Percentiles rank a stretch among this genome's conserved stretches.
Evolutionary conservation across 2,888 invertebrate genomes (phyloP).

Genomic region (Amorpha juglandis): DNA sequence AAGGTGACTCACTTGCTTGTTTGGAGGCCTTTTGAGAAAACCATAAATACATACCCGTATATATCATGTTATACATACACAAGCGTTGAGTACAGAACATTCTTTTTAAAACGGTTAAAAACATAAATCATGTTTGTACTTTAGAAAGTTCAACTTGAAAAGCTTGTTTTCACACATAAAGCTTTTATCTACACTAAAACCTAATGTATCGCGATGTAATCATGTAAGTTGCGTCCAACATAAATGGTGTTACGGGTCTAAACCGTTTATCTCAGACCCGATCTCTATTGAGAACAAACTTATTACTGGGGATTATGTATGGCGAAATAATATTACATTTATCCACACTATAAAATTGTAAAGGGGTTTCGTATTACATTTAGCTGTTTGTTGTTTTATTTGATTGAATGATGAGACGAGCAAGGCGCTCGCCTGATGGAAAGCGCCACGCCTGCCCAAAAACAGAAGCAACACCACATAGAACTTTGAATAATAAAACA

Average conservation of each 20-base stretch:
- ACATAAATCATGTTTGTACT: neutral
- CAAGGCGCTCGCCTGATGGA: too few species aligned
- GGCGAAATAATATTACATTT: neutral
- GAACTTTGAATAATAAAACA: too few species aligned
- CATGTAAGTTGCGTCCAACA: slow-evolving; percentile 2
- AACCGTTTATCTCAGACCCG: neutral
- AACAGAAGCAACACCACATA: too few species aligned
- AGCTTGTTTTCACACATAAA: neutral
- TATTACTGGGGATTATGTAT: neutral
- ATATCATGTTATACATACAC: too few species aligned
- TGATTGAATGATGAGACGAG: too few species aligned
- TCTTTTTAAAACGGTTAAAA: too few species aligned
- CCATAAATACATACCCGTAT: too few species aligned
- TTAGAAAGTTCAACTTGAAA: neutral
- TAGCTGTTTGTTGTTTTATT: neutral
- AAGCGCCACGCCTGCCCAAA: too few species aligned
- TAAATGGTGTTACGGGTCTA: neutral
- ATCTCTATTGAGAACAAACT: slow-evolving; percentile 16
- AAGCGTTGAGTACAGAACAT: too few species aligned
- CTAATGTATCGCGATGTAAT: slow-evolving; percentile 29
- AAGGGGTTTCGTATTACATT: neutral
- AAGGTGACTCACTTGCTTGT: too few species aligned
- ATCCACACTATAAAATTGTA: neutral
- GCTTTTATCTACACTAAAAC: neutral
- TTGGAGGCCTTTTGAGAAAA: too few species aligned